Evolutionary conservation across 2,888 invertebrate species (phyloP), one percentile per base, ranked within the genome.

Genomic region (Entomobrya proxima): DNA sequence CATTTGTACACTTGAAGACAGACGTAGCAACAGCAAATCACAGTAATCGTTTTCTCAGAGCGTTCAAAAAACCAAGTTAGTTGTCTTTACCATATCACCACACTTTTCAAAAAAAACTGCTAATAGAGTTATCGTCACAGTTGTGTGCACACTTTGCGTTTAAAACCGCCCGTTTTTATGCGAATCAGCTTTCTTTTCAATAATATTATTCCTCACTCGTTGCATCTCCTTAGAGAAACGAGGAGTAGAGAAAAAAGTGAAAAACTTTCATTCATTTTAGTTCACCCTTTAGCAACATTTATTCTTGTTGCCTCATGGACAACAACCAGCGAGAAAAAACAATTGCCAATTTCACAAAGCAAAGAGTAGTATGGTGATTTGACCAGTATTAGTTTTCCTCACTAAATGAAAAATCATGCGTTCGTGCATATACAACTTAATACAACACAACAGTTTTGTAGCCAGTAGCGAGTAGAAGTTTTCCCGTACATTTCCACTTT

Each of bases 351-450:
- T 27, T 27, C 18, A 24, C 27, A 27, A 11, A 75, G 52, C 6
- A 52, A 52, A 52, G 27, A 35, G 52, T 35, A 30, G 52, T 47
- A 30, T 32, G 13, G 76, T 58, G 58, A 76, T 76, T 76, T 58
- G 76, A 76, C 58, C 30, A 76, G 37, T 76, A 55, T 24, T 27
- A 55, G 55, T 55, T 55, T 55, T 50, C 50, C 27, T 55, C 55
- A 4, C 55, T 55, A n/a, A 55, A 55, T 27, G n/a, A 55, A 13
- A 24, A 27, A 55, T 55, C 55, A 27, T 27, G n/a, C 27, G 27
- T 11, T 1, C 27, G 55, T 27, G 50, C 2, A 18, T 50, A 18
- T n/a, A 18, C 9, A 13, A n/a, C 2, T 18, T 50, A 50, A 1
- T 21, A 18, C 6, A 7, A 2, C 9, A 50, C 6, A 50, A 50